Percentiles rank a stretch among this genome's conserved stretches.
Evolutionary conservation across 1,140 invertebrate species (phyloP).

Genomic region (Anastrepha obliqua): DNA sequence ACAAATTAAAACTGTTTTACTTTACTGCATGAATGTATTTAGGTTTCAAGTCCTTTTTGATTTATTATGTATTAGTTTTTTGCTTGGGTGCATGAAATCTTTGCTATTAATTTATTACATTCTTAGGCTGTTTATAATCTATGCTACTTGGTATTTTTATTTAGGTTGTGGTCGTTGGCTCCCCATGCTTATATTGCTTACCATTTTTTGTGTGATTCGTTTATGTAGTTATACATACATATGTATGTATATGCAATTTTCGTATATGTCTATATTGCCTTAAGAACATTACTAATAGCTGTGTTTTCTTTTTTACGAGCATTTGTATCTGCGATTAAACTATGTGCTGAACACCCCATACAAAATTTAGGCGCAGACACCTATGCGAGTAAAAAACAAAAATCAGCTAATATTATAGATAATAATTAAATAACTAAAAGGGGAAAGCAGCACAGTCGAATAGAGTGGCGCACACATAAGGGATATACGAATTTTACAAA

Average conservation of each 20-base stretch:
- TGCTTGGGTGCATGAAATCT: conserved; percentile 52
- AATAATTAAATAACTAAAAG: conserved; percentile 5
- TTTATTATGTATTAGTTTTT: conserved; percentile 45
- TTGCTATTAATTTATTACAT: conserved; percentile 55
- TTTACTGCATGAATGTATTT: conserved; percentile 15
- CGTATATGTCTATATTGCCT: not conserved
- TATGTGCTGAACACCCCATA: too few relatives aligned
- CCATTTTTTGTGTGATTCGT: not conserved
- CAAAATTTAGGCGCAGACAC: too few relatives aligned
- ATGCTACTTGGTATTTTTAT: not conserved
- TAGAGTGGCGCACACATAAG: not conserved
- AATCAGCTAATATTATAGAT: not conserved
- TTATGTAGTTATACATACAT: conserved; percentile 3
- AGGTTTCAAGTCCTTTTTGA: not conserved
- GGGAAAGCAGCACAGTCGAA: conserved; percentile 34
- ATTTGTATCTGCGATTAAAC: too few relatives aligned
- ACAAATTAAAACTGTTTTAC: not conserved
- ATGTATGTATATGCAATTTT: not conserved
- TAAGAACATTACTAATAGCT: conserved; percentile 16
- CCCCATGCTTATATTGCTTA: not conserved
- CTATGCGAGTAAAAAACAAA: too few relatives aligned
- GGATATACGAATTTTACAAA: not conserved
- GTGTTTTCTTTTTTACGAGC: too few relatives aligned
- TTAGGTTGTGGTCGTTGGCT: not conserved
- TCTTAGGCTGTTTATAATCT: not conserved